phyloP scores from a whole-genome alignment of 2,888 invertebrate species.

The Phaedon cochleariae region DNA sequence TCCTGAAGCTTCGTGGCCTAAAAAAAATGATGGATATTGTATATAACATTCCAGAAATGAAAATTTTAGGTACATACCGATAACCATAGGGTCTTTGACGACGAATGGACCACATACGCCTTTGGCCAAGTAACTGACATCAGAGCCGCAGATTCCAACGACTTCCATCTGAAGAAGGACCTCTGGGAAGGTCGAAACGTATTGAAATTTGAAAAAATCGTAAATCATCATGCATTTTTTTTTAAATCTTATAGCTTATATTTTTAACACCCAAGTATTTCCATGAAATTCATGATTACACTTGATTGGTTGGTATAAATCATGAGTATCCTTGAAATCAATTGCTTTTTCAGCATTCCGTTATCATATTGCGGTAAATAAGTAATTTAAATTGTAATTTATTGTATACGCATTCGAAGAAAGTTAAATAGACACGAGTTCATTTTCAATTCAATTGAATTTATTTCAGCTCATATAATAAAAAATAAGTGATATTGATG shows the following conservation, averaged over 20 bases:
- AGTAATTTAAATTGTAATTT: too few species aligned
- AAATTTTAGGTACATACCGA: constrained; percentile 74
- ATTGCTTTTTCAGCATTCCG: not conserved
- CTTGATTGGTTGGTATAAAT: not conserved
- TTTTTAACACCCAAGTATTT: too few species aligned
- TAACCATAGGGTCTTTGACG: constrained; percentile 87
- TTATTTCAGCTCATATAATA: too few species aligned
- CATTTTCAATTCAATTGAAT: too few species aligned
- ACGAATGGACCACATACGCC: constrained; percentile 92
- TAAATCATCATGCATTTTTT: too few species aligned
- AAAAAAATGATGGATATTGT: constrained; percentile 67
- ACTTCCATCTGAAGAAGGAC: constrained; percentile 87
- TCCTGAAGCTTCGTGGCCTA: constrained; percentile 93
- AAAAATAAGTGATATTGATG: too few species aligned
- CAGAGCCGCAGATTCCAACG: constrained; percentile 97
- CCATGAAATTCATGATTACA: too few species aligned
- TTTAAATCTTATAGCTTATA: too few species aligned
- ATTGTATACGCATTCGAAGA: too few species aligned
- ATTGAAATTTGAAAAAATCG: not conserved
- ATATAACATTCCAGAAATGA: too few species aligned
- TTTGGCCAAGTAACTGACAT: constrained; percentile 89
- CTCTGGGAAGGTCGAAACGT: constrained; percentile 67
- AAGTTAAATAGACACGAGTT: too few species aligned
- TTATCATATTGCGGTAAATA: too few species aligned
- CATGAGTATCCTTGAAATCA: not conserved